Evolutionary conservation across 2,888 invertebrate species (phyloP), one percentile per base, ranked within the genome.

Genomic region (Paralinhomoeus sp.): DNA sequence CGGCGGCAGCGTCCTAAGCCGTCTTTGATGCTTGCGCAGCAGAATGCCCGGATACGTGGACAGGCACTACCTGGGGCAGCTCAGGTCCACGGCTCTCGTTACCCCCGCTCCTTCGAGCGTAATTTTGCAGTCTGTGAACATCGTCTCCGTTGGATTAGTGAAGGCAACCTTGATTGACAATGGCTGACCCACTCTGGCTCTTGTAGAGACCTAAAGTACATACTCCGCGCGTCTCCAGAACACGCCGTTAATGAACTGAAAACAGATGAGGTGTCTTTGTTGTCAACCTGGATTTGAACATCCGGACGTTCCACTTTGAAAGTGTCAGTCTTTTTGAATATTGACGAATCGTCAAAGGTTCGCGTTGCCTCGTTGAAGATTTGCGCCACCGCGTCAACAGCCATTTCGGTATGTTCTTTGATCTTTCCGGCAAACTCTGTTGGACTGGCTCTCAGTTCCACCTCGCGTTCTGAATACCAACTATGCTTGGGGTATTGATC

Each of bases 31-130:
- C n/a, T n/a, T n/a, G n/a, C n/a, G n/a, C n/a, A n/a, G n/a, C n/a
- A n/a, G n/a, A n/a, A n/a, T n/a, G n/a, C n/a, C n/a, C n/a, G n/a
- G n/a, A n/a, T n/a, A n/a, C n/a, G n/a, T n/a, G n/a, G 13, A 13
- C 23, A 41, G 24, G 15, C 18, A 41, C 12, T 13, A 33, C 35
- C 22, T 13, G 15, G 18, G 42, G 17, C 43, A 41, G 24, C 22
- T 21, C 5, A 41, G 33, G 15, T 13, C 12, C 17, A 23, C 20
- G 13, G 40, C 15, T 24, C 35, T 5, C 12, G 21, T 44, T 21
- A 44, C 27, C 2, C 44, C 40, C 9, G 33, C 17, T 3, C 44
- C 44, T 3, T 44, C 44, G 3, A 44, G 24, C 24, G 3, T 31
- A 3, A 44, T 12, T 18, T 9, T 7, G 24, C 44, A 44, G 35